These are phyloP conservation scores for Trididemnum nubilum DNA, from an alignment of 23 tunicate species.

Conservation along the genomic window DNA sequence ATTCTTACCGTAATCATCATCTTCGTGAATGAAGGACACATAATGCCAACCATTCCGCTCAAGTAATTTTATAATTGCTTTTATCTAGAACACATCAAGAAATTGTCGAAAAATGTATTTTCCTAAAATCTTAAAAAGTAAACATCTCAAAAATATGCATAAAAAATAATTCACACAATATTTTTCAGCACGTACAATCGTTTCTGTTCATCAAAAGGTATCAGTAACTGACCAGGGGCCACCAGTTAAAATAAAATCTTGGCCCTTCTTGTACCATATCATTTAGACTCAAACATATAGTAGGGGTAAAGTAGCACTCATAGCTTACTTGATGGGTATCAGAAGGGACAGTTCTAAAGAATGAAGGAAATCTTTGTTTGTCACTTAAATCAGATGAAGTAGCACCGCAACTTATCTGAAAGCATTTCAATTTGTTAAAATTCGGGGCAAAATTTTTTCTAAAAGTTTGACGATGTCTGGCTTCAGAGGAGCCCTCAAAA, in stretches of 20 bases:
- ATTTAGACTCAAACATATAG: no score
- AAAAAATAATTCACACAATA: no score
- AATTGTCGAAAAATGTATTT: no score
- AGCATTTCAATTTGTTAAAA: neutral
- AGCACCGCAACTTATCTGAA: constrained; percentile 55
- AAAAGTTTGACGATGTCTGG: neutral
- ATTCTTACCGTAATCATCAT: constrained; percentile 68
- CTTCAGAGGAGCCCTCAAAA: no score
- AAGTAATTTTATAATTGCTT: constrained; percentile 57
- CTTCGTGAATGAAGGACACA: constrained; percentile 76
- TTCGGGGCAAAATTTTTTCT: neutral
- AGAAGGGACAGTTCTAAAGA: constrained; percentile 56
- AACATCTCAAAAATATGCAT: no score
- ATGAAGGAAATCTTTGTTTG: constrained; percentile 45
- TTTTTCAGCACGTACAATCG: no score
- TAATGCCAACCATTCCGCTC: constrained; percentile 48
- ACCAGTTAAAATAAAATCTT: no score
- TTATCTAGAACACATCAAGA: constrained; percentile 31
- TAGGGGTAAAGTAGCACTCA: no score
- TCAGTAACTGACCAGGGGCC: no score
- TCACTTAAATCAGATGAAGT: constrained; percentile 54
- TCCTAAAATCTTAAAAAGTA: neutral
- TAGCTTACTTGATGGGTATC: constrained; percentile 54
- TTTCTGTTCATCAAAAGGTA: no score
- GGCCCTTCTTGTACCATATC: no score